These are phyloP conservation scores for Drosophila sechellia DNA, from an alignment of 1,140 invertebrate genomes.

Conservation along the genomic window DNA sequence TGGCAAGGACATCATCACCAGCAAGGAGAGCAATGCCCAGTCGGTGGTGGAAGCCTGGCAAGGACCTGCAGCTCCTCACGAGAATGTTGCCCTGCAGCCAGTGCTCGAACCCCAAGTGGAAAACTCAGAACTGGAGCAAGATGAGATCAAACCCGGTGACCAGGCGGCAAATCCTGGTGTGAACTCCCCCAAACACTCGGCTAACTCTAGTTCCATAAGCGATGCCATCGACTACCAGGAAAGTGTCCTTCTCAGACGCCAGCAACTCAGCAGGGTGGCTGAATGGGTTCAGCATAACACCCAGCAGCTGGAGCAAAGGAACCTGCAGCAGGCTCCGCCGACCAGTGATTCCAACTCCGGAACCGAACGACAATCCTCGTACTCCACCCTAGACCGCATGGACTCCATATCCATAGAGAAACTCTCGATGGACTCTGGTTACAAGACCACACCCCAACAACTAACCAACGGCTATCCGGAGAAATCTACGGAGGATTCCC, in stretches of 20 bases:
- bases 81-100: constrained; percentile 63
- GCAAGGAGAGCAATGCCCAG: constrained; percentile 74
- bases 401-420: constrained; percentile 83
- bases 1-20: constrained; percentile 83
- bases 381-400: constrained; percentile 76
- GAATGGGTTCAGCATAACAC: constrained; percentile 88
- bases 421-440: constrained; percentile 79
- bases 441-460: constrained; percentile 81
- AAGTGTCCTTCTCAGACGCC: constrained; percentile 85
- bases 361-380: constrained; percentile 73
- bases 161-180: constrained; percentile 4
- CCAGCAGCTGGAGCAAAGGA: constrained; percentile 72
- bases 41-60: constrained; percentile 68
- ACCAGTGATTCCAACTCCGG: constrained; percentile 72
- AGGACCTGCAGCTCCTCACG: constrained; percentile 52
- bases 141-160: constrained; percentile 16
- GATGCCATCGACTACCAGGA: constrained; percentile 81
- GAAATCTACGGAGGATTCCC: constrained; percentile 72
- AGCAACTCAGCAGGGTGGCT: constrained; percentile 88
- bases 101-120: constrained; percentile 70
- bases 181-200: constrained; percentile 68
- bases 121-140: constrained; percentile 46
- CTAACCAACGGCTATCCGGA: constrained; percentile 72
- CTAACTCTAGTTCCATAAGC: constrained; percentile 77
- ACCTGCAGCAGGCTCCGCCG: constrained; percentile 58